Evolutionary conservation across 2,888 invertebrate species (phyloP).

Genomic region (Lithophane socia): DNA sequence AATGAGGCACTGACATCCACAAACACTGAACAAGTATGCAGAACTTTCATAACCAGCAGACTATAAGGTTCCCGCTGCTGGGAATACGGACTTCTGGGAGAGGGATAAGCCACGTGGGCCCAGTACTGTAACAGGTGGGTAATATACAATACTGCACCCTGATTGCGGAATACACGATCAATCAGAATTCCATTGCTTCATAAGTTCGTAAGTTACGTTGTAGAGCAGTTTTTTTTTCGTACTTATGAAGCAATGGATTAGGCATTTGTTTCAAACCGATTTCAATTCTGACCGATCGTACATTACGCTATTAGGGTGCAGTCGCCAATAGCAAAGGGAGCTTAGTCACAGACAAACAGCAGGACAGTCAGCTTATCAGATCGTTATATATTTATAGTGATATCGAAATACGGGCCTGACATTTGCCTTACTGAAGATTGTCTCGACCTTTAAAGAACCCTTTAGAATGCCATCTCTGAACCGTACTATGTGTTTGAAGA

Average conservation of each 20-base stretch:
- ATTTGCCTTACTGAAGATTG: constrained; percentile 63
- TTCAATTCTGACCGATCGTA: no score
- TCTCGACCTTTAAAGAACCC: constrained; percentile 63
- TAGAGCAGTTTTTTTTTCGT: no score
- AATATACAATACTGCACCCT: background rate
- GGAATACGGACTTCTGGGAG: background rate
- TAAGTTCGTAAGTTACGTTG: no score
- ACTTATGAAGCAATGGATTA: no score
- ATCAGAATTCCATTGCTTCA: no score
- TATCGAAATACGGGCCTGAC: constrained; percentile 64
- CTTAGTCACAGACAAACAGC: constrained; percentile 28
- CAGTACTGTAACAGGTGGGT: no score
- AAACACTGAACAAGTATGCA: background rate
- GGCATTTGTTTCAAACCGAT: no score
- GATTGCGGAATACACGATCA: no score
- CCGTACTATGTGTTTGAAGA: constrained; percentile 28
- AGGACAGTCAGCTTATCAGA: constrained; percentile 53
- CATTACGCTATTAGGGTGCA: background rate
- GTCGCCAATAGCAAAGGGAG: constrained; percentile 7
- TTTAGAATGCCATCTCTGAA: constrained; percentile 54
- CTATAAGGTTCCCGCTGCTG: background rate
- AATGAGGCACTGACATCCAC: background rate
- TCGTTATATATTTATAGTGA: constrained; percentile 56
- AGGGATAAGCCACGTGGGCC: background rate
- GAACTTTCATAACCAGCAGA: background rate